These are phyloP conservation scores for Botia kubotai DNA, from an alignment of 2,797 vertebrate genomes.

Conservation along the genomic window DNA sequence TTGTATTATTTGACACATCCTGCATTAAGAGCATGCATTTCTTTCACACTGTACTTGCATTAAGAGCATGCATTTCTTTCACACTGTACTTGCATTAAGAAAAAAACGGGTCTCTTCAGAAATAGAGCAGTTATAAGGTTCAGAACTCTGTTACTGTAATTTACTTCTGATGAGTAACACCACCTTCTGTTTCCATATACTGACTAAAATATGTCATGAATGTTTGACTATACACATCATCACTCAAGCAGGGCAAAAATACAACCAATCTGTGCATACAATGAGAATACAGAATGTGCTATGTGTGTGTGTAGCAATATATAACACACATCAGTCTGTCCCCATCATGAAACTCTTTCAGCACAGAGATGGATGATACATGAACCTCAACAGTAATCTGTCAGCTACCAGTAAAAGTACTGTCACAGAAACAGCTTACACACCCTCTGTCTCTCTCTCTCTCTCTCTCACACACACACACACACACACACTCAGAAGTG, in stretches of 20 bases:
- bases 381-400: conserved; percentile 14
- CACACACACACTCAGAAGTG: background rate
- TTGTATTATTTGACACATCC: too few relatives aligned
- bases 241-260: conserved; percentile 33
- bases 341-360: conserved; percentile 2
- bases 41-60: too few relatives aligned
- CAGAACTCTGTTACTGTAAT: background rate
- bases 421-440: background rate
- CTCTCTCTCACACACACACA: background rate
- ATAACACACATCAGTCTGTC: conserved; percentile 26
- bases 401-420: conserved; percentile 10
- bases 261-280: background rate
- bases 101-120: too few relatives aligned
- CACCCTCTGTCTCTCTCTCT: too few relatives aligned
- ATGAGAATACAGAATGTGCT: conserved; percentile 47
- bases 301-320: conserved; percentile 24
- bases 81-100: too few relatives aligned
- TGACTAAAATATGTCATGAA: conserved; percentile 44
- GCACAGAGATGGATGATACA: background rate
- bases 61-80: too few relatives aligned
- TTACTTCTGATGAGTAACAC: background rate
- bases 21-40: too few relatives aligned
- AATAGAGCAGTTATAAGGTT: background rate
- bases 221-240: conserved; percentile 58
- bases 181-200: background rate